Evolutionary conservation across 2,888 invertebrate species (phyloP).

Genomic region (Spisula solida): DNA sequence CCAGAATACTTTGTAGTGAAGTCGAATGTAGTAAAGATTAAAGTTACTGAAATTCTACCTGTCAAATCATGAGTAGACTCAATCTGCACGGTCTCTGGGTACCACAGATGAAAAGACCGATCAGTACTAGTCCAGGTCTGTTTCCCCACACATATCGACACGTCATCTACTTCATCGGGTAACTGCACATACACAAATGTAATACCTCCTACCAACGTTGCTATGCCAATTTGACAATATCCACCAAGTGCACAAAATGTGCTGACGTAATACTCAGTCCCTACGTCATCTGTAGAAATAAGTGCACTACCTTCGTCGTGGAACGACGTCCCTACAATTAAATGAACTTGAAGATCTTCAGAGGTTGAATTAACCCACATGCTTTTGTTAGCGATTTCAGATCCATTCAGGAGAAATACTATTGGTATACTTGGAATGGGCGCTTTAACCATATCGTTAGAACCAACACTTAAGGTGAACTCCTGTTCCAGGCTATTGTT

Average conservation of each 20-base stretch:
- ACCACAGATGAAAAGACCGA: constrained; percentile 41
- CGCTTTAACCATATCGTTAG: background rate
- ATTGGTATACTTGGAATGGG: background rate
- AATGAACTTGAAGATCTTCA: background rate
- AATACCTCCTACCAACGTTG: background rate
- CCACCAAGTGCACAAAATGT: constrained; percentile 67
- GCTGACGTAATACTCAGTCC: constrained; percentile 59
- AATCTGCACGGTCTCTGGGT: constrained; percentile 55
- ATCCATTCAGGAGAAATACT: constrained; percentile 13
- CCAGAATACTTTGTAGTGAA: too few relatives aligned
- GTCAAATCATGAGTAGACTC: constrained; percentile 55
- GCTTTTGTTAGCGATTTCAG: constrained; percentile 42
- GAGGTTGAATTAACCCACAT: background rate
- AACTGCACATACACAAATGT: constrained; percentile 55
- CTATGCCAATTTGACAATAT: constrained; percentile 59
- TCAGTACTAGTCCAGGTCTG: constrained; percentile 29
- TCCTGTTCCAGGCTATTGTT: background rate
- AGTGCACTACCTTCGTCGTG: constrained; percentile 58
- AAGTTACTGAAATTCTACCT: constrained; percentile 30
- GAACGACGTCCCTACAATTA: constrained; percentile 16
- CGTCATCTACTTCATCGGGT: constrained; percentile 48
- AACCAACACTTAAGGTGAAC: background rate
- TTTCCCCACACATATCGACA: constrained; percentile 49
- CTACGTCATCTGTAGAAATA: constrained; percentile 31
- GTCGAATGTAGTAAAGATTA: too few relatives aligned